Evolutionary conservation across 30 jellyfish, hydroid and myxozoan species (phyloP), one percentile per base, ranked within the genome.

Genomic region (Phacellophora camtschatica): DNA sequence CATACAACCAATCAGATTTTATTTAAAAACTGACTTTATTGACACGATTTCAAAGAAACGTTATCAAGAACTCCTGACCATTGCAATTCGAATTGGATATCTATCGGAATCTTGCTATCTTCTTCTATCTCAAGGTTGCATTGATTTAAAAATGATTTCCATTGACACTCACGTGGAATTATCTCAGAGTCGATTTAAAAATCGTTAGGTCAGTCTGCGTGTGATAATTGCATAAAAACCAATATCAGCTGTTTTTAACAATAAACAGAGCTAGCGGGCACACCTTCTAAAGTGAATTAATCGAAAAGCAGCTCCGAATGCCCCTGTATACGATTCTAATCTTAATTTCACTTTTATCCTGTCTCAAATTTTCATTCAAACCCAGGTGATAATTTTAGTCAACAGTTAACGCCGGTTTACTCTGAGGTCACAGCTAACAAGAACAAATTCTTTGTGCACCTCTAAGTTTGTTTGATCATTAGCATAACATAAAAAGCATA

Each of bases 181-280:
- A 78, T 78, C 90, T 66, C 82, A 50, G 35, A 61, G 90, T 78
- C 72, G 90, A 78, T 56, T 78, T 78, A 62, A 48, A 64, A 61
- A 78, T 76, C 90, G 90, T 68, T 78, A 78, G 90, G 90, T 78
- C 90, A 78, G 77, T 30, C 78, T 78, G 50, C 77, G 70, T 61
- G 74, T 65, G 82, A 23, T 78, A 78, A 78, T 78, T 18, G 90
- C 62, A 61, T 78, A 41, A 78, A 22, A 65, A 28, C 70, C 13
- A 59, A 56, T 25, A 72, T 76, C 76, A 76, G 69, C 88, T 62
- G 88, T 33, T 66, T 28, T 16, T n/a, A 53, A 76, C 88, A 76
- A 76, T 55, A 33, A 39, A 13, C 13, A 15, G 4, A 49, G 55
- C 82, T 78, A 61, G 70, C 25, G 82, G 73, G 74, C 90, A 62